Conservation (phyloP, 53 echinoderm and acorn worm genomes). For the Echinometra lucunter region DNA sequence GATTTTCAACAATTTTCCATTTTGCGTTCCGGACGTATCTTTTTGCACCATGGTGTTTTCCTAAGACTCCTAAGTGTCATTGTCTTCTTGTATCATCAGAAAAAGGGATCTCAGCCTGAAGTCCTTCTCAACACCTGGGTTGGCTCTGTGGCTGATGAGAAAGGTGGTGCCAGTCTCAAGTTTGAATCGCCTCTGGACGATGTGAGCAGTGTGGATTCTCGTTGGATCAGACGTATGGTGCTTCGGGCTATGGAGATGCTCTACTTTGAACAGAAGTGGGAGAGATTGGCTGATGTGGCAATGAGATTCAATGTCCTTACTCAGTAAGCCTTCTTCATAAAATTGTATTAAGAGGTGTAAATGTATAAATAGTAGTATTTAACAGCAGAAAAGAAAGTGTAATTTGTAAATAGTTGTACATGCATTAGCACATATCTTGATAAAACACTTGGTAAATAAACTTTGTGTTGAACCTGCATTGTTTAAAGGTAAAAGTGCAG, state of each 20-base stretch:
- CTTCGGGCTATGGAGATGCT: slow-evolving; percentile 93
- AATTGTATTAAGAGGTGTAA: background rate
- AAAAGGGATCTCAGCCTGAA: slow-evolving; percentile 29
- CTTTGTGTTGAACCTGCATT: too few relatives aligned
- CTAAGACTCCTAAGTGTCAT: too few relatives aligned
- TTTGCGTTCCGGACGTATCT: too few relatives aligned
- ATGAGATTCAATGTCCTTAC: slow-evolving; percentile 97
- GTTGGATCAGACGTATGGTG: slow-evolving; percentile 93
- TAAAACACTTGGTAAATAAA: too few relatives aligned
- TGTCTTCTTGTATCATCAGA: slow-evolving; percentile 42
- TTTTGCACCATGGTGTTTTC: too few relatives aligned
- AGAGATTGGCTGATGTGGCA: slow-evolving; percentile 91
- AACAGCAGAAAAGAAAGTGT: too few relatives aligned
- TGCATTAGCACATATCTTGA: too few relatives aligned
- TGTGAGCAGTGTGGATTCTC: slow-evolving; percentile 87
- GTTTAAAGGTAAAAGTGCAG: too few relatives aligned
- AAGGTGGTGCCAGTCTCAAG: slow-evolving; percentile 95
- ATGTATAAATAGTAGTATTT: too few relatives aligned
- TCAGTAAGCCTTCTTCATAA: slow-evolving; percentile 75
- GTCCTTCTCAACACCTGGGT: slow-evolving; percentile 87
- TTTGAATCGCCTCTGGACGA: slow-evolving; percentile 92
- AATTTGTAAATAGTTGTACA: too few relatives aligned
- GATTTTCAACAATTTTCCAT: too few relatives aligned
- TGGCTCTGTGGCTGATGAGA: slow-evolving; percentile 90
- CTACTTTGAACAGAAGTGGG: slow-evolving; percentile 98